Evolutionary conservation across 92 coral and sea anemone species (phyloP).

Genomic region (Actinostola sp.): DNA sequence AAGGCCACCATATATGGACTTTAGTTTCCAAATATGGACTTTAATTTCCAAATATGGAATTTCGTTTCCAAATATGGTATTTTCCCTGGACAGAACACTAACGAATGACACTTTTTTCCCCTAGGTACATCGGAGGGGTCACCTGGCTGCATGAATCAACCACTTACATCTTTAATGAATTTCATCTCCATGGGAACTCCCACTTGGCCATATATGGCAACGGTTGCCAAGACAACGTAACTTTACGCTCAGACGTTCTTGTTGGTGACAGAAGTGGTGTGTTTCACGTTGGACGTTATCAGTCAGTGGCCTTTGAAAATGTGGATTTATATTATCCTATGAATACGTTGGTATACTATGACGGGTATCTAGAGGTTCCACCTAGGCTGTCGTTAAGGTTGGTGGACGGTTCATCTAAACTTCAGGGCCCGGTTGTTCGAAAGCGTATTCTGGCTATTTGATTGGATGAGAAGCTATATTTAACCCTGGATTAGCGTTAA

Average conservation of each 20-base stretch:
- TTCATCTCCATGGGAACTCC: conserved; percentile 71
- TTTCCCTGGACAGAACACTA: too few species aligned
- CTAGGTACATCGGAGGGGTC: conserved; percentile 54
- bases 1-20: too few species aligned
- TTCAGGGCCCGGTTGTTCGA: too few species aligned
- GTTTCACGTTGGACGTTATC: conserved; percentile 65
- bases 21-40: too few species aligned
- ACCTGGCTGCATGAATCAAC: conserved; percentile 65
- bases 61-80: background rate
- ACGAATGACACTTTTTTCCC: background rate
- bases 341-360: conserved; percentile 61
- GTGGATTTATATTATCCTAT: conserved; percentile 71
- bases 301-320: conserved; percentile 58
- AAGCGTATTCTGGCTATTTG: too few species aligned
- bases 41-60: too few species aligned
- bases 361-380: conserved; percentile 61
- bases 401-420: too few species aligned
- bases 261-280: conserved; percentile 69
- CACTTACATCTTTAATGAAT: conserved; percentile 52
- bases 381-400: conserved; percentile 56
- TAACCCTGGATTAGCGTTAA: too few species aligned
- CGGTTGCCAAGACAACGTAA: conserved; percentile 46
- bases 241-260: conserved; percentile 42
- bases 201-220: conserved; percentile 64
- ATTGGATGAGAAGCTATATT: too few species aligned